Base-by-base conservation (phyloP, 2,888 invertebrate genomes). In the Lordiphosa andalusiaca region DNA sequence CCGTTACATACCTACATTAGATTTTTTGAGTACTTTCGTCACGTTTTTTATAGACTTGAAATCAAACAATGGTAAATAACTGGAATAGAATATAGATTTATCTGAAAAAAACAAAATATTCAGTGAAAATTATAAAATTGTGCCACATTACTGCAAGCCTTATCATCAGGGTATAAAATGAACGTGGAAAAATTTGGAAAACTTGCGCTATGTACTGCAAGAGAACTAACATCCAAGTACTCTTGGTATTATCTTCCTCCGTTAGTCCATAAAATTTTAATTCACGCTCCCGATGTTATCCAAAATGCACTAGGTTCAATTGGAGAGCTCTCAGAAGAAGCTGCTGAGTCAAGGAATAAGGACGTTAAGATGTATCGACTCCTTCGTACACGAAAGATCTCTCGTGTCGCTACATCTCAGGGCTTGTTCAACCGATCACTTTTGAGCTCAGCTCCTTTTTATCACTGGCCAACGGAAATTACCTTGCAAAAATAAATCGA, bases 101-200 rank as follows among this genome's bases (percentile, higher is more conserved):
- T 23, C 44, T 4, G 38, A 44, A 38, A 44, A 35, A 39, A 53
- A 59, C 3, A 35, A 37, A 23, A 10, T 25, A 44, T 53, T 19
- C 39, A 46, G 33, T n/a, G 16, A n/a, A 33, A n/a, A n/a, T n/a
- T n/a, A n/a, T n/a, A 23, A 23, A 23, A 23, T 23, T 53, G 52
- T 44, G 37, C 16, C 5, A 47, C n/a, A 25, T 13, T 42, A 49
- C 7, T 47, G 19, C 54, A 66, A 57, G 52, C 54, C 19, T 51
- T 67, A 35, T 56, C 55, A 39, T 58, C 60, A 36, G 66, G 54
- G n/a, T 66, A 64, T 36, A 61, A 61, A 54, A 68, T 71, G 12
- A 54, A 66, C 41, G 10, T 53, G 4, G 54, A 66, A 13, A 62
- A 57, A 48, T 65, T 47, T 50, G 13, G 40, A 49, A 42, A 23